Percentiles rank a stretch among this genome's conserved stretches.
phyloP scores from a whole-genome alignment of 37 sponge, comb jelly and placozoan species.

The Bolinopsis microptera region DNA sequence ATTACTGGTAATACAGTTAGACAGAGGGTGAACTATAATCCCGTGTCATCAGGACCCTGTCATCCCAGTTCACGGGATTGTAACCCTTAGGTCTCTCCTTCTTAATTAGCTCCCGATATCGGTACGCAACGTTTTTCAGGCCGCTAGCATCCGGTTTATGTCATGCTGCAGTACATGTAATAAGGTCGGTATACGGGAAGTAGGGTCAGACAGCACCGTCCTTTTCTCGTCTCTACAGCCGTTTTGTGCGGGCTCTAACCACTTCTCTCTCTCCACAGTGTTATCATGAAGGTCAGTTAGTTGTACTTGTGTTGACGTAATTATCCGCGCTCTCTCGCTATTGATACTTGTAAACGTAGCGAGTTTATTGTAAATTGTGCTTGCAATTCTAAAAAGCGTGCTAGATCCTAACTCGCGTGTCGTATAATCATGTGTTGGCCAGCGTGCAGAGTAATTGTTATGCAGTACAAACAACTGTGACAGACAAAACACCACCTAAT shows the following conservation, averaged over 20 bases:
- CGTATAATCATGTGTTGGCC: not conserved
- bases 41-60: not conserved
- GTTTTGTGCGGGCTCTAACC: not conserved
- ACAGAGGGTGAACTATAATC: not conserved
- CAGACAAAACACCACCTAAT: not conserved
- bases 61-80: not conserved
- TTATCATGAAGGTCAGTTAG: not conserved
- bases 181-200: not conserved
- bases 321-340: not conserved
- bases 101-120: not conserved
- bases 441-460: not conserved
- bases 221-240: not conserved
- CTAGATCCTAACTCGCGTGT: not conserved
- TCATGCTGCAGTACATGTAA: not conserved
- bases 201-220: not conserved
- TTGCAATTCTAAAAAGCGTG: not conserved
- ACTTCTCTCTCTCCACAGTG: not conserved
- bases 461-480: not conserved
- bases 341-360: not conserved
- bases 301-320: not conserved
- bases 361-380: not conserved
- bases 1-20: not conserved
- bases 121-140: not conserved
- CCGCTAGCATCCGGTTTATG: not conserved
- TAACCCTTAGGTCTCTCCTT: not conserved